phyloP scores from a whole-genome alignment of 2,113 vertebrate genomes.

The Chunga burmeisteri region DNA sequence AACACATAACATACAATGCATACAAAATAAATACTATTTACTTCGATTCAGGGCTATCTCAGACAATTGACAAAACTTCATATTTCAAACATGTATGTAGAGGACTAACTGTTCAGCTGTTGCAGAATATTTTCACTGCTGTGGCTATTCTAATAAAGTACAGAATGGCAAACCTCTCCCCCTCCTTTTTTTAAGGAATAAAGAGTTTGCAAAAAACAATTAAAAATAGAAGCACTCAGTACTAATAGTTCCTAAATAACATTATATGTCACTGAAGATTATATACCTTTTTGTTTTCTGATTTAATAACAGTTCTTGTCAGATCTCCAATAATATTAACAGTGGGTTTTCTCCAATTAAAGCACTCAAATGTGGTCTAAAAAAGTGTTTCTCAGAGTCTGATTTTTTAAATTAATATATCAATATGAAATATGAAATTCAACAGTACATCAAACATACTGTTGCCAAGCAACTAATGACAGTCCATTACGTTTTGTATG shows the following conservation, averaged over 20 bases:
- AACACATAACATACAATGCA: neutral
- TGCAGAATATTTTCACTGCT: neutral
- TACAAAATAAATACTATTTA: neutral
- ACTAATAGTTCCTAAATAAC: neutral
- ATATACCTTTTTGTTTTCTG: neutral
- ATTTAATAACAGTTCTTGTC: neutral
- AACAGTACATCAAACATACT: neutral
- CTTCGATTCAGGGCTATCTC: neutral
- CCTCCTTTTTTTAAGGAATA: neutral
- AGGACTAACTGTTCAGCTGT: neutral
- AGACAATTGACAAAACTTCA: neutral
- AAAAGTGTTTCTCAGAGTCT: neutral
- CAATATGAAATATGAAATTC: neutral
- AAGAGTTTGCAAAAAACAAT: neutral
- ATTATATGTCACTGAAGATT: neutral
- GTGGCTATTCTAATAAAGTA: neutral
- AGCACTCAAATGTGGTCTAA: neutral
- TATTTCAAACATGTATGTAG: neutral
- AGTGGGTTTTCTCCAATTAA: neutral
- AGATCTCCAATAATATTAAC: neutral
- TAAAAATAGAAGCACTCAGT: neutral
- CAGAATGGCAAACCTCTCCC: rapidly evolving
- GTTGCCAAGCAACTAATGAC: neutral
- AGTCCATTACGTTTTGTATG: neutral
- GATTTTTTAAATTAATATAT: neutral